phyloP scores from a whole-genome alignment of 64 coral and sea anemone genomes.

The Montipora capricornis region DNA sequence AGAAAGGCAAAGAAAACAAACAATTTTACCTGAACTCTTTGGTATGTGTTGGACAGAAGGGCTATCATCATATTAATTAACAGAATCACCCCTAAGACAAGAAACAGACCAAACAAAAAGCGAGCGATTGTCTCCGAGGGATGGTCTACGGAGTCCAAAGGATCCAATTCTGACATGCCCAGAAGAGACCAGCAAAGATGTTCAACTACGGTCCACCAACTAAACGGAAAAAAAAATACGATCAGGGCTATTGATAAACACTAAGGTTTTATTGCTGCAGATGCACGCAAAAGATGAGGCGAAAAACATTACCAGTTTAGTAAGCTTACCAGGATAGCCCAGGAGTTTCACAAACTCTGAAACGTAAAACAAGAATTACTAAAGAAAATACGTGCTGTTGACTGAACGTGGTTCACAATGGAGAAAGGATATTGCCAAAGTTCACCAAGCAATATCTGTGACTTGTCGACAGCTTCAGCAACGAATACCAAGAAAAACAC shows the following conservation, averaged over 20 bases:
- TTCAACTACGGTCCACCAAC: conserved; percentile 20
- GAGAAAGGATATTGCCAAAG: no score
- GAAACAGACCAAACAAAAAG: conserved; percentile 21
- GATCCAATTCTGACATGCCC: conserved; percentile 31
- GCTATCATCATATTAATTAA: conserved; percentile 59
- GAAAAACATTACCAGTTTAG: no score
- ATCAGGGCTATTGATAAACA: no score
- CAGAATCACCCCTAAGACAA: conserved; percentile 27
- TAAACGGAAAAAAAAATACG: neutral
- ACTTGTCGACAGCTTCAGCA: no score
- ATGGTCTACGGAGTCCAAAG: conserved; percentile 15
- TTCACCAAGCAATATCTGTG: no score
- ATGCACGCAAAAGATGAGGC: no score
- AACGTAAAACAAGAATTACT: neutral
- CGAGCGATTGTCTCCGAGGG: conserved; percentile 6
- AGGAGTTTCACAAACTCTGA: conserved; percentile 5
- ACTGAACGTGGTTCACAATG: no score
- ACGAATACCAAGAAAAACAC: no score
- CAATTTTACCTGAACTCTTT: conserved; percentile 9
- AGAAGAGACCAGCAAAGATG: conserved; percentile 33
- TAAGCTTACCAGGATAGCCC: conserved; percentile 5
- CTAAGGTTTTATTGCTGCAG: no score
- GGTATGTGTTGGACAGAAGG: conserved; percentile 44
- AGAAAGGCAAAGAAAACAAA: neutral
- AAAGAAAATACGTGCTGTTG: neutral